These are phyloP conservation scores for Drosophila bunnanda DNA, from an alignment of 2,888 invertebrate species.

Conservation along the genomic window DNA sequence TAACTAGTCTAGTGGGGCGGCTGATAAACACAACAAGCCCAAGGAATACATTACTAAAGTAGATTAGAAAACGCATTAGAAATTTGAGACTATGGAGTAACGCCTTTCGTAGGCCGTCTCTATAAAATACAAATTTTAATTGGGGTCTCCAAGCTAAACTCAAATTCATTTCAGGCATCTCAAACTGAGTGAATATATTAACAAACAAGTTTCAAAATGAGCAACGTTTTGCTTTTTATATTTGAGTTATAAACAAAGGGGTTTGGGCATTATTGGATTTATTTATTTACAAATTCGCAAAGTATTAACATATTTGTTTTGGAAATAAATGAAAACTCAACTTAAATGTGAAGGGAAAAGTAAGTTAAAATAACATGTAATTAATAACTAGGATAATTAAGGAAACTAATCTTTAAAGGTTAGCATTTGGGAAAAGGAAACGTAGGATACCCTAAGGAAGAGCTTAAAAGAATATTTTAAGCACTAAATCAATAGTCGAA, in stretches of 20 bases:
- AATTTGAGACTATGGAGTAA: not conserved
- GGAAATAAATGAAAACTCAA: not conserved
- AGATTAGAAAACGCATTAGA: constrained; percentile 11
- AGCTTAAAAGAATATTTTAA: not conserved
- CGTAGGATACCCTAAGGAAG: not conserved
- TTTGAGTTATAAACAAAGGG: not conserved
- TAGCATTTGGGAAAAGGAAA: no score
- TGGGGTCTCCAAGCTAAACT: not conserved
- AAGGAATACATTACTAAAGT: not conserved
- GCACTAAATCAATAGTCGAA: no score
- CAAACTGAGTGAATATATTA: constrained; percentile 3
- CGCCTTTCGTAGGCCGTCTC: not conserved
- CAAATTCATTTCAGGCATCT: not conserved
- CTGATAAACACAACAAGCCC: not conserved
- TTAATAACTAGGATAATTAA: not conserved
- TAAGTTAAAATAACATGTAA: not conserved
- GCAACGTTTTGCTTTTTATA: not conserved
- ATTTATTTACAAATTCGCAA: not conserved
- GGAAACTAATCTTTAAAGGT: no score
- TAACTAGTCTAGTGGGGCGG: not conserved
- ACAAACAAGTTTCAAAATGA: constrained; percentile 3
- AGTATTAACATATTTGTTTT: not conserved
- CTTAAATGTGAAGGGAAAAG: not conserved
- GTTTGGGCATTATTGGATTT: not conserved
- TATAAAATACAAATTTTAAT: not conserved